phyloP scores from a whole-genome alignment of 2,797 vertebrate species.

The Sitta carolinensis region DNA sequence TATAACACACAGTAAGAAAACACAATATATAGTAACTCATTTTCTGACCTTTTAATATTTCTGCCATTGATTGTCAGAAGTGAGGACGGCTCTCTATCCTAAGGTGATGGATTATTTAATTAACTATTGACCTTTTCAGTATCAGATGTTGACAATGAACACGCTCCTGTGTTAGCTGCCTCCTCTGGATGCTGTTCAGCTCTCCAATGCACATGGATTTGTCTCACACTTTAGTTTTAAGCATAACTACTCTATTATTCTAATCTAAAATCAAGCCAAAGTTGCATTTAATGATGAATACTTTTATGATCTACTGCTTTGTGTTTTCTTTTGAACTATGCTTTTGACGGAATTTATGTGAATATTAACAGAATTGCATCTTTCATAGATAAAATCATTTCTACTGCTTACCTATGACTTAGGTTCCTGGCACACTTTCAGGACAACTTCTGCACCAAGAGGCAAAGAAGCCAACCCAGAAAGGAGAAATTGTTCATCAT shows the following conservation, averaged over 20 bases:
- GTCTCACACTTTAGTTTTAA: neutral
- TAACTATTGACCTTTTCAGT: conserved; percentile 99
- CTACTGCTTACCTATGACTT: conserved; percentile 1
- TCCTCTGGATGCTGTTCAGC: conserved; percentile 82
- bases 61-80: conserved; percentile 92
- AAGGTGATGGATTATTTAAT: conserved; percentile 99
- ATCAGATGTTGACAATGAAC: conserved; percentile 93
- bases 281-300: neutral
- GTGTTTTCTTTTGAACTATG: neutral
- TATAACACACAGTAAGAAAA: conserved; percentile 76
- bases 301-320: neutral
- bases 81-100: conserved; percentile 88
- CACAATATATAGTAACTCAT: conserved; percentile 89
- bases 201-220: conserved; percentile 71
- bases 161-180: conserved; percentile 86
- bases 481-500: conserved; percentile 19
- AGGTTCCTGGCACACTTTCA: neutral
- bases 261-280: neutral
- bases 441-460: neutral
- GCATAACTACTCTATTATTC: neutral
- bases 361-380: neutral
- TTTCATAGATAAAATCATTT: neutral
- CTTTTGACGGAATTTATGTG: neutral
- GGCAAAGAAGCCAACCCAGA: neutral
- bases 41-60: conserved; percentile 98